Evolutionary conservation across 2,888 invertebrate genomes (phyloP).

Genomic region (Chalcosyrphus nemorum): DNA sequence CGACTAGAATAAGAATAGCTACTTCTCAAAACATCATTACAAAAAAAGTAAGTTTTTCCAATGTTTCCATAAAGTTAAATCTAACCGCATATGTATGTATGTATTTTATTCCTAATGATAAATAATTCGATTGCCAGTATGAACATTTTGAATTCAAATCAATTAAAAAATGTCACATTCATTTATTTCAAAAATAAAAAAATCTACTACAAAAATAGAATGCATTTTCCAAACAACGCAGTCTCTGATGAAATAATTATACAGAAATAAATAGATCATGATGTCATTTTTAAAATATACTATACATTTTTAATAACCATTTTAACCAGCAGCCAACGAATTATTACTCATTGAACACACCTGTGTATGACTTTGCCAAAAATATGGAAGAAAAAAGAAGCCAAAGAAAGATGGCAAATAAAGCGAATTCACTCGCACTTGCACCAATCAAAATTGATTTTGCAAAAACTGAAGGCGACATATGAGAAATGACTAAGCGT

Average conservation of each 20-base stretch:
- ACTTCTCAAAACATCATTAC: too few species aligned
- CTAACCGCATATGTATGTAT: too few species aligned
- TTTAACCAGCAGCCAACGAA: too few species aligned
- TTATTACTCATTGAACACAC: slow-evolving; percentile 21
- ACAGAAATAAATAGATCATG: slow-evolving; percentile 1
- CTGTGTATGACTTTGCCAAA: slow-evolving; percentile 20
- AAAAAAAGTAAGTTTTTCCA: too few species aligned
- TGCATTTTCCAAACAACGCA: neutral
- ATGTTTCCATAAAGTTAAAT: too few species aligned
- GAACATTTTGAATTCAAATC: too few species aligned
- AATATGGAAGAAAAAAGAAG: neutral
- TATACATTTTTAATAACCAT: neutral
- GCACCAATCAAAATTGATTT: slow-evolving; percentile 41
- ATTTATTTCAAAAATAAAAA: neutral
- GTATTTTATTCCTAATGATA: too few species aligned
- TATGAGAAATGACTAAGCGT: slow-evolving; percentile 47
- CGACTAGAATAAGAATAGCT: too few species aligned
- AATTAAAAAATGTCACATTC: too few species aligned
- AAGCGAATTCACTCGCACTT: neutral
- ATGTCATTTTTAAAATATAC: neutral
- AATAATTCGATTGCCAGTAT: too few species aligned
- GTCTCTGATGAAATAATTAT: neutral
- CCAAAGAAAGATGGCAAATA: slow-evolving; percentile 38
- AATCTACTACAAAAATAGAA: neutral
- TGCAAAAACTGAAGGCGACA: slow-evolving; percentile 25